Conservation (phyloP, 1,140 invertebrate species). For the Neuroterus valhalla region DNA sequence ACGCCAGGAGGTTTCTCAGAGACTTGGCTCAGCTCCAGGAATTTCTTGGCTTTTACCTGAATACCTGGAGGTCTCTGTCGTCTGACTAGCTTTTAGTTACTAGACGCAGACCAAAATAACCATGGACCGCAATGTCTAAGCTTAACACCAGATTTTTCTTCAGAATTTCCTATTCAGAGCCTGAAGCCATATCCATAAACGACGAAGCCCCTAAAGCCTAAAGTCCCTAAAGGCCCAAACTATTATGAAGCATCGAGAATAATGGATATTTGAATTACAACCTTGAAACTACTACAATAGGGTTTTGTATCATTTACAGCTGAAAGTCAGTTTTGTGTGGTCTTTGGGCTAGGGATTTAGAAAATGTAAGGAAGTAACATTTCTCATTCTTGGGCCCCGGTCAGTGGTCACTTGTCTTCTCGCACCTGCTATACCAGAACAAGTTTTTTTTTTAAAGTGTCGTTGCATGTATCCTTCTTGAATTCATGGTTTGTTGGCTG, state of each 20-base stretch:
- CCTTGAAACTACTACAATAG: constrained; percentile 14
- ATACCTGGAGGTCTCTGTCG: neutral
- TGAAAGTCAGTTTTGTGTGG: constrained; percentile 38
- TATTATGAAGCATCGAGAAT: neutral
- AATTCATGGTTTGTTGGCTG: too few species aligned
- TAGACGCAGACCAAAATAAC: too few species aligned
- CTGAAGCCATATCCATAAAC: too few species aligned
- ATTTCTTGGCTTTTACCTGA: neutral
- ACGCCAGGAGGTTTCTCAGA: constrained; percentile 40
- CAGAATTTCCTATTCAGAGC: too few species aligned
- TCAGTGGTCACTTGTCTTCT: neutral
- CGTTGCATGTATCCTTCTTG: too few species aligned
- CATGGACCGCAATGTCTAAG: too few species aligned
- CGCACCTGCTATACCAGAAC: neutral
- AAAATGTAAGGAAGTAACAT: constrained; percentile 29
- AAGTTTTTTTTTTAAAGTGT: too few species aligned
- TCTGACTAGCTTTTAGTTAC: too few species aligned
- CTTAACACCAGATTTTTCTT: too few species aligned
- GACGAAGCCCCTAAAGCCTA: too few species aligned
- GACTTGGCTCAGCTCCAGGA: constrained; percentile 39
- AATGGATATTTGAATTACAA: neutral
- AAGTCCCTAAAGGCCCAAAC: too few species aligned
- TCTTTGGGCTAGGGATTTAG: constrained; percentile 21
- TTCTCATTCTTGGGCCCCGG: constrained; percentile 19
- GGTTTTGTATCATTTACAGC: neutral